phyloP scores from a whole-genome alignment of 2,888 invertebrate species.

The Digitonthophagus gazella region DNA sequence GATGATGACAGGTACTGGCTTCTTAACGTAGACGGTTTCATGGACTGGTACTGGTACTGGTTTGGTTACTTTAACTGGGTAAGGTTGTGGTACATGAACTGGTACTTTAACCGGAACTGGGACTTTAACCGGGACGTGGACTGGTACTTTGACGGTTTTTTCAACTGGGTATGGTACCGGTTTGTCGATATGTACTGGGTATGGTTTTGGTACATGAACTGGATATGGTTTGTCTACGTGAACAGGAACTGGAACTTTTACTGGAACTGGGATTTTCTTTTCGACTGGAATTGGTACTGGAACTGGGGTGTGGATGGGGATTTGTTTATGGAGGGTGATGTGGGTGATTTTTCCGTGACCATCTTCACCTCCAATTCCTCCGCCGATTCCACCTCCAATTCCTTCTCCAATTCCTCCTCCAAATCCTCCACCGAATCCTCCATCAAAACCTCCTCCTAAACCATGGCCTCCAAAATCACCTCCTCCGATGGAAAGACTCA shows the following conservation, averaged over 20 bases:
- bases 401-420: too few species aligned
- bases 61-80: too few species aligned
- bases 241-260: constrained; percentile 26
- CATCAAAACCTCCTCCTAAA: constrained; percentile 20
- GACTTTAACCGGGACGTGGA: constrained; percentile 24
- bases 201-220: too few species aligned
- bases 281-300: constrained; percentile 25
- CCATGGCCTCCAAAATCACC: constrained; percentile 21
- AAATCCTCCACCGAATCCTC: too few species aligned
- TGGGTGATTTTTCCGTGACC: too few species aligned
- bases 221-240: too few species aligned
- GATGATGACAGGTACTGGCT: constrained; percentile 24
- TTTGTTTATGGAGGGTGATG: too few species aligned
- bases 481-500: constrained; percentile 21
- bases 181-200: too few species aligned
- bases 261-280: constrained; percentile 25
- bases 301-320: constrained; percentile 24
- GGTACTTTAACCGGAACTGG: constrained; percentile 26
- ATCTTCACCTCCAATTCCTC: too few species aligned
- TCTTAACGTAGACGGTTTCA: constrained; percentile 25
- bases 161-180: constrained; percentile 25
- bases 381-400: constrained; percentile 16
- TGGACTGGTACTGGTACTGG: constrained; percentile 24
- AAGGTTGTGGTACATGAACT: too few species aligned
- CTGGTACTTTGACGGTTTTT: constrained; percentile 23